phyloP scores from a whole-genome alignment of 2,888 invertebrate genomes.

The Smittia aterrima region DNA sequence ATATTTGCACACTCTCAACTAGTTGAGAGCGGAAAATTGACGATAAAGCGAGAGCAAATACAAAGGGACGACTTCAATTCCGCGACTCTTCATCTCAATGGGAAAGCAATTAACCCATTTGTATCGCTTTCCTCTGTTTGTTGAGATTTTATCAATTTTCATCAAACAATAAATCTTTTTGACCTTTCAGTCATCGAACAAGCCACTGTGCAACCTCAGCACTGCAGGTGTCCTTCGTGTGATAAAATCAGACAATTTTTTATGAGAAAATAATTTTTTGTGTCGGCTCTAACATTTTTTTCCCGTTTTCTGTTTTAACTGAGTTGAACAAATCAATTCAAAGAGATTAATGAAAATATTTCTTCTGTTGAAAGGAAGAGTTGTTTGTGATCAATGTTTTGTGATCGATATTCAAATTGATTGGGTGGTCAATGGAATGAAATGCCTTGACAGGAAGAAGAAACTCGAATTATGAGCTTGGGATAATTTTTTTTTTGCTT shows the following conservation, averaged over 20 bases:
- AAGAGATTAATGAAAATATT: too few relatives aligned
- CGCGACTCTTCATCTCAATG: background rate
- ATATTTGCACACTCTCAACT: background rate
- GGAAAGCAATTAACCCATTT: slow-evolving; percentile 8
- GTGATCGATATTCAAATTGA: background rate
- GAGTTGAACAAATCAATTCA: background rate
- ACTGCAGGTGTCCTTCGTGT: background rate
- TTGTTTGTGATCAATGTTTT: too few relatives aligned
- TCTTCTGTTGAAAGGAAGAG: too few relatives aligned
- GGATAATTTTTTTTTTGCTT: background rate
- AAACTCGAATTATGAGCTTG: too few relatives aligned
- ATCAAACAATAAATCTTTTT: slow-evolving; percentile 11
- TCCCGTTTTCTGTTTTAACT: background rate
- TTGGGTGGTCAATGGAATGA: slow-evolving; percentile 7
- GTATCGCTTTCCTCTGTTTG: background rate
- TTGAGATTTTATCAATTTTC: slow-evolving; percentile 6
- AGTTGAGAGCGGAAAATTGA: background rate
- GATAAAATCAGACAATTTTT: background rate
- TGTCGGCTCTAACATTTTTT: background rate
- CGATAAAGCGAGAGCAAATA: background rate
- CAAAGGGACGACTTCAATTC: background rate
- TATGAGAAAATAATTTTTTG: background rate
- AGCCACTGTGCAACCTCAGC: background rate
- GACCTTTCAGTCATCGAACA: background rate
- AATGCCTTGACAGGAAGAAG: background rate